These are phyloP conservation scores for Cosmorhoe ocellata DNA, from an alignment of 2,888 invertebrate genomes.

Conservation along the genomic window DNA sequence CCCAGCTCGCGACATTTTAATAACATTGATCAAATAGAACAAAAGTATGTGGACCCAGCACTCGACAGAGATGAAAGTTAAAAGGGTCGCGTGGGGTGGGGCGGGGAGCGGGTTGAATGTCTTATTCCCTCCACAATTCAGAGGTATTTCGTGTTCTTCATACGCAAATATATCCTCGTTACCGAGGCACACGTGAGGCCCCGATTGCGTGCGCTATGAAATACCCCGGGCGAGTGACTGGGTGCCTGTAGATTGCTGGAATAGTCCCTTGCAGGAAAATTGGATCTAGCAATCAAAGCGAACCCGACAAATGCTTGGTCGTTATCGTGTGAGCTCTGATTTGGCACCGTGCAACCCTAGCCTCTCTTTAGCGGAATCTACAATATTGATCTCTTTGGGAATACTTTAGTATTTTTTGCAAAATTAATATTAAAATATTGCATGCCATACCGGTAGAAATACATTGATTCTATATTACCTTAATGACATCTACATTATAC, in stretches of 20 bases:
- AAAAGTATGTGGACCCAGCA: constrained; percentile 83
- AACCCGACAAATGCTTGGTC: constrained; percentile 55
- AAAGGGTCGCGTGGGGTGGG: constrained; percentile 75
- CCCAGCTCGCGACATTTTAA: constrained; percentile 80
- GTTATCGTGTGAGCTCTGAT: constrained; percentile 56
- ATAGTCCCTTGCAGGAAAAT: constrained; percentile 68
- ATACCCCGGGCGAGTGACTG: constrained; percentile 55
- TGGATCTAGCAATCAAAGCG: constrained; percentile 72
- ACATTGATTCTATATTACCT: too few relatives aligned
- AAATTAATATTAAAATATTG: too few relatives aligned
- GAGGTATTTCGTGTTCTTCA: constrained; percentile 83
- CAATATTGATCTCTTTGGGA: constrained; percentile 5
- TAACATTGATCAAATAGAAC: constrained; percentile 83
- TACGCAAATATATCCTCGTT: constrained; percentile 83
- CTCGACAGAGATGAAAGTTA: constrained; percentile 83
- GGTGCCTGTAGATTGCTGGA: constrained; percentile 59
- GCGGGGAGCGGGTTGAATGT: constrained; percentile 77
- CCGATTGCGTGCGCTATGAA: constrained; percentile 76
- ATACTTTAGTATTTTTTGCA: too few relatives aligned
- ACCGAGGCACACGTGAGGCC: constrained; percentile 78
- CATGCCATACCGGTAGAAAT: too few relatives aligned
- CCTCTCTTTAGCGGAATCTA: constrained; percentile 21
- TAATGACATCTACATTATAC: too few relatives aligned
- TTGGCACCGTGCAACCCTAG: constrained; percentile 37
- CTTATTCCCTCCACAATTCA: constrained; percentile 82